A percentile compares a stretch with the other conserved stretches of the same genome.
Evolutionary conservation across 1,140 invertebrate genomes (phyloP).

Genomic region (Orchesella cincta): DNA sequence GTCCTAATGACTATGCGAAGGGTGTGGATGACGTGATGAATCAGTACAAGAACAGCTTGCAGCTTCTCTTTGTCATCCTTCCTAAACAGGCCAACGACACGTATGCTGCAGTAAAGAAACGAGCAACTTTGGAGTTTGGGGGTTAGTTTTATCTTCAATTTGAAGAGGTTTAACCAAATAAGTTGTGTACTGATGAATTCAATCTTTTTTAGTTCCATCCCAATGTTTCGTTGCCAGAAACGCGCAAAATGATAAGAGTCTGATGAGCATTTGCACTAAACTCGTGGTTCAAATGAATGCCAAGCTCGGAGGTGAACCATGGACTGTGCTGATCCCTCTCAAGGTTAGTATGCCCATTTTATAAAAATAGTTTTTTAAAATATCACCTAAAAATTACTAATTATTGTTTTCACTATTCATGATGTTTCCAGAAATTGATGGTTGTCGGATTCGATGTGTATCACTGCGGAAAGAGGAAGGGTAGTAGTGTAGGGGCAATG

Average conservation of each 20-base stretch:
- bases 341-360: slow-evolving; percentile 46
- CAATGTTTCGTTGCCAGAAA: slow-evolving; percentile 24
- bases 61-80: slow-evolving; percentile 51
- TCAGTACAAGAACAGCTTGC: slow-evolving; percentile 34
- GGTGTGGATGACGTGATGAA: slow-evolving; percentile 27
- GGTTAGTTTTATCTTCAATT: slow-evolving; percentile 12
- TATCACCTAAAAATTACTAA: neutral
- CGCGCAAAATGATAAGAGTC: neutral
- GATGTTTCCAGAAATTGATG: slow-evolving; percentile 68
- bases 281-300: slow-evolving; percentile 63
- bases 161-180: neutral
- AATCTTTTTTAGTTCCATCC: slow-evolving; percentile 21
- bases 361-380: slow-evolving; percentile 16
- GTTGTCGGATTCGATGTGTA: slow-evolving; percentile 86
- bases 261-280: slow-evolving; percentile 61
- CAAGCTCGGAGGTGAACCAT: slow-evolving; percentile 64
- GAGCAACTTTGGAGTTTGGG: slow-evolving; percentile 48
- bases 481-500: slow-evolving; percentile 70
- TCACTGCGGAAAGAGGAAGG: slow-evolving; percentile 66
- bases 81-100: slow-evolving; percentile 53
- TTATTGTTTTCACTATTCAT: no score
- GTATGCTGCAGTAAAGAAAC: slow-evolving; percentile 61
- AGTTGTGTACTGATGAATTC: neutral
- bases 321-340: slow-evolving; percentile 61
- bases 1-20: slow-evolving; percentile 42